Base-by-base conservation (phyloP, 1,140 invertebrate species). In the Drosophila sp. region DNA sequence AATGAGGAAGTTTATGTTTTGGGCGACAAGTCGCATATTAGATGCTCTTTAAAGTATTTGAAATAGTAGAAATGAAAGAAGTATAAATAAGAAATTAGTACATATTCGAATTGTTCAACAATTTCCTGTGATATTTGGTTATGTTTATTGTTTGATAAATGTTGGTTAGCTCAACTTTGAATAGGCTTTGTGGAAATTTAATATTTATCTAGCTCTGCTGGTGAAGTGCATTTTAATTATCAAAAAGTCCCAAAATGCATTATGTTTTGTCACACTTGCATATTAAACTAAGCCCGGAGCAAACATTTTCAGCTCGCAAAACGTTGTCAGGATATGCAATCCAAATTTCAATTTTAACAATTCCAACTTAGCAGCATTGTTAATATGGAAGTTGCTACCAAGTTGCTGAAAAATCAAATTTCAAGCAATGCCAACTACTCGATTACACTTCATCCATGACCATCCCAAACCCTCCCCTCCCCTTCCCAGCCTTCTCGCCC, bases 321-420 rank as follows among this genome's bases (percentile, higher is more conserved):
- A 2, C 11, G 9, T 14, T 8, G 8, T 11, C 34, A 32, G 21
- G 16, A 21, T 13, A 43, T 2, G 4, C 25, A 9, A 21, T 9
- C 9, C 6, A 7, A 14, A 38, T 2, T 1, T 21, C 21, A 21
- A 18, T 16, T 9, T 50, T 6, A 29, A 25, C 13, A 13, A 16
- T 13, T 18, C 41, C 36, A 27, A 32, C 16, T 36, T 16, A 45
- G 50, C 25, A 64, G 29, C 25, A 45, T 59, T 36, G 32, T 61
- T 63, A 32, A 45, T 54, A 11, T 40, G 40, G 5, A 59, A 50
- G 41, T 14, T 57, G 25, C 32, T 38, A 14, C 32, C 16, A 21
- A 56, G 27, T 5, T 54, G 61, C 51, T 57, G 14, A 6, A 32
- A 38, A 63, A 48, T 71, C 48, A 64, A 71, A 70, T 63, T 70